Percentiles rank a stretch among this genome's conserved stretches.
Conservation (phyloP, 2,113 vertebrate species). For the Lepus timidus region DNA sequence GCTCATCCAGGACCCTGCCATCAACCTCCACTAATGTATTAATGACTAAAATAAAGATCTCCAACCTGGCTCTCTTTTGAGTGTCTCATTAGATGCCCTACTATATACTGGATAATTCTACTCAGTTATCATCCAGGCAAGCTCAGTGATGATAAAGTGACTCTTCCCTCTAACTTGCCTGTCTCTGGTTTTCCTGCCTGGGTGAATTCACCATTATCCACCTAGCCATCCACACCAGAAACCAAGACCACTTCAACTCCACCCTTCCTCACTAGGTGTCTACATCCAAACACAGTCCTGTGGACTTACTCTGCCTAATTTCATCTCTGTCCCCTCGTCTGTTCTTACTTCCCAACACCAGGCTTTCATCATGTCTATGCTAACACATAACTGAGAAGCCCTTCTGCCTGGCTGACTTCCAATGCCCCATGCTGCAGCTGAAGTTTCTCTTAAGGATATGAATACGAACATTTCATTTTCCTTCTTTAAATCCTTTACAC, state of each 20-base stretch:
- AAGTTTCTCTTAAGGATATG: background rate
- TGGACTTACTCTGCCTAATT: background rate
- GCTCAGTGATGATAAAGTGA: background rate
- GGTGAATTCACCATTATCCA: background rate
- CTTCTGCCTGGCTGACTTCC: background rate
- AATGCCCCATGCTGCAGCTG: accelerated
- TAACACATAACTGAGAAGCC: background rate
- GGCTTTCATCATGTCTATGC: background rate
- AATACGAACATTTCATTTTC: background rate
- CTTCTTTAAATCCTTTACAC: background rate
- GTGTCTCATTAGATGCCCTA: background rate
- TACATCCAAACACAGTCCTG: background rate
- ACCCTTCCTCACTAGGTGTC: background rate
- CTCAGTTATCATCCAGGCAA: background rate
- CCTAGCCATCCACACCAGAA: background rate
- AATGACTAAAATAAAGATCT: background rate
- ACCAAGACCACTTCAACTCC: background rate
- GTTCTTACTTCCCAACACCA: background rate
- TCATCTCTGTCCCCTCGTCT: background rate
- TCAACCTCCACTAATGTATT: background rate
- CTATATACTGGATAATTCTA: background rate
- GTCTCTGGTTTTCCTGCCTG: background rate
- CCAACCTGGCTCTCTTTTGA: background rate
- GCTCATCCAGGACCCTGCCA: background rate
- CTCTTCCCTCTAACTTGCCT: background rate